Evolutionary conservation across 2,797 vertebrate genomes (phyloP).

Genomic region (Gambusia yucatana): DNA sequence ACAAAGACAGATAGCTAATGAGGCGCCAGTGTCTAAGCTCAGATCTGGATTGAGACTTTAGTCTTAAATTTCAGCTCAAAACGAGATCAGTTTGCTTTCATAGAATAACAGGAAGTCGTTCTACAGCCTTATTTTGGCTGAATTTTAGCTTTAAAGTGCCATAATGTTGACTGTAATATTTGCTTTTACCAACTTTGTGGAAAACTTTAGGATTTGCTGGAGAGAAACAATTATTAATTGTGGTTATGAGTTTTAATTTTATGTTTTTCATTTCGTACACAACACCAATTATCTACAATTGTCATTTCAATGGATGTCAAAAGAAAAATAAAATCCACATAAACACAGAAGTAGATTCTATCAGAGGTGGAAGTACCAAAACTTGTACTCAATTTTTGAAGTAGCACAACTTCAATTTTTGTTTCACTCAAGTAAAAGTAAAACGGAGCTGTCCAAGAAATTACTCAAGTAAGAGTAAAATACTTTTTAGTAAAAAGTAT

Average conservation of each 20-base stretch:
- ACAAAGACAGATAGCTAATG: constrained; percentile 68
- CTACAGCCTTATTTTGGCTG: not conserved
- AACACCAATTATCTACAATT: not conserved
- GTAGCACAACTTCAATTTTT: too few relatives aligned
- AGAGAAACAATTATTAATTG: not conserved
- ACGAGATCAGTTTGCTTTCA: constrained; percentile 38
- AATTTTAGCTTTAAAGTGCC: not conserved
- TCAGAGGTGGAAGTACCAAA: not conserved
- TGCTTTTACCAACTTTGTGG: not conserved
- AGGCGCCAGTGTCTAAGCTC: constrained; percentile 50
- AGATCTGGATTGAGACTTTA: constrained; percentile 54
- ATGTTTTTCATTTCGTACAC: not conserved
- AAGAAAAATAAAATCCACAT: not conserved
- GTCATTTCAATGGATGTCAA: not conserved
- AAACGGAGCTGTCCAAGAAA: too few relatives aligned
- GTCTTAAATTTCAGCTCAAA: constrained; percentile 64
- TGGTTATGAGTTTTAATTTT: not conserved
- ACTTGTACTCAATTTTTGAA: too few relatives aligned
- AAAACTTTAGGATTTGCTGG: not conserved
- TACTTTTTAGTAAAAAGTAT: too few relatives aligned
- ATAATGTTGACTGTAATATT: not conserved
- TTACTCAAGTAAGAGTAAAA: too few relatives aligned
- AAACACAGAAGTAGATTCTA: not conserved
- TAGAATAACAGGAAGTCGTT: constrained; percentile 5
- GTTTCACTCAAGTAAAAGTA: too few relatives aligned